Evolutionary conservation across 2,113 vertebrate species (phyloP).

Genomic region (Hydrochoerus hydrochaeris): DNA sequence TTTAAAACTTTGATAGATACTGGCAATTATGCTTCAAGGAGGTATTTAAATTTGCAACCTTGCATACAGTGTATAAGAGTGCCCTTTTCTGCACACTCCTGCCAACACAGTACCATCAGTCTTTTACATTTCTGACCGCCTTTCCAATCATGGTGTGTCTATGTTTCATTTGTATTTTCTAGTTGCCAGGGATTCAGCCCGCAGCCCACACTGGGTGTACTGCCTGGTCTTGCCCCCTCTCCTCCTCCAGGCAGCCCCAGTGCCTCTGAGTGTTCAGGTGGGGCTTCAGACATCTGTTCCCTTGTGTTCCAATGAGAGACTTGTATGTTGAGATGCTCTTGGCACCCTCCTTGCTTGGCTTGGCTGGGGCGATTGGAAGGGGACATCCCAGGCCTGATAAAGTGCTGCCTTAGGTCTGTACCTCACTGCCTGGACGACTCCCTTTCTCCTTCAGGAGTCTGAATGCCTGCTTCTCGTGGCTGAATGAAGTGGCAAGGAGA

Average conservation of each 20-base stretch:
- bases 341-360: neutral
- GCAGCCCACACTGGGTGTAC: no score
- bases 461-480: neutral
- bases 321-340: no score
- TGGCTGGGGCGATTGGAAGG: neutral
- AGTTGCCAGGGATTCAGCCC: neutral
- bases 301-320: neutral
- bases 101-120: neutral
- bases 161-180: neutral
- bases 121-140: neutral
- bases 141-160: neutral
- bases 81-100: neutral
- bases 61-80: neutral
- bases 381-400: neutral
- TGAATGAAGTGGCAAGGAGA: neutral
- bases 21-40: neutral
- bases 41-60: neutral
- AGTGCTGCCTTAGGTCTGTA: neutral
- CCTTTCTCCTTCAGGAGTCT: neutral
- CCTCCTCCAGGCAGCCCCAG: neutral
- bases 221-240: neutral
- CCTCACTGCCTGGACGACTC: neutral
- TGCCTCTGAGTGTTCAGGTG: neutral
- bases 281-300: neutral
- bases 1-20: neutral